Evolutionary conservation across 2,113 vertebrate genomes (phyloP), one percentile per base, ranked within the genome.

Genomic region (Baryphthengus martii): DNA sequence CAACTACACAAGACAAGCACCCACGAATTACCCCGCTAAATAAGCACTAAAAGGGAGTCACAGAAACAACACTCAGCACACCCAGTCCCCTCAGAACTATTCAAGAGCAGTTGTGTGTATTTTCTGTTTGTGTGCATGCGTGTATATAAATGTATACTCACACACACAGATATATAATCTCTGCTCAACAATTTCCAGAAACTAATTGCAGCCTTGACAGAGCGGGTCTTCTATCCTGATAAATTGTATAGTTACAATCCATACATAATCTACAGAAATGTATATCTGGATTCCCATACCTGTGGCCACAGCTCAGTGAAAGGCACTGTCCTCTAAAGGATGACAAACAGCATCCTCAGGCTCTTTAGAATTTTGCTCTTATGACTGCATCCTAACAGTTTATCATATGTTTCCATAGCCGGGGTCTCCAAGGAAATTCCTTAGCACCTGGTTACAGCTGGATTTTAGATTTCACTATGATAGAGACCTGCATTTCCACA

Each of bases 161-260:
- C 26, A 50, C 4, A 33, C 12, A 88, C 3, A 91, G n/a, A 42
- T 52, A 77, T 17, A 63, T 58, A 61, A 78, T 18, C 25, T 72
- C 26, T 85, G 42, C 61, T 78, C 45, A 82, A 56, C 6, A 31
- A 78, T 55, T 75, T 82, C 47, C 73, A 94, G 85, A 88, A 89
- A 94, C 40, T 82, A 96, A 91, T 85, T 85, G 84, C 49, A 93
- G 73, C 53, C 26, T 81, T 95, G 52, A 72, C 81, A 89, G n/a
- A 29, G n/a, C 44, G 21, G 50, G 49, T 81, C 62, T 68, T 82
- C 28, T 42, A 75, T 42, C 31, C 89, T 15, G 3, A 81, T 71
- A 95, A 89, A 77, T 19, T 59, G 66, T 26, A 62, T 18, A 72
- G 58, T 62, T 62, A 82, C 37, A 94, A 59, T 49, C 52, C 39